Conservation (phyloP, 2,888 invertebrate genomes). For the Steinernema carpocapsae region DNA sequence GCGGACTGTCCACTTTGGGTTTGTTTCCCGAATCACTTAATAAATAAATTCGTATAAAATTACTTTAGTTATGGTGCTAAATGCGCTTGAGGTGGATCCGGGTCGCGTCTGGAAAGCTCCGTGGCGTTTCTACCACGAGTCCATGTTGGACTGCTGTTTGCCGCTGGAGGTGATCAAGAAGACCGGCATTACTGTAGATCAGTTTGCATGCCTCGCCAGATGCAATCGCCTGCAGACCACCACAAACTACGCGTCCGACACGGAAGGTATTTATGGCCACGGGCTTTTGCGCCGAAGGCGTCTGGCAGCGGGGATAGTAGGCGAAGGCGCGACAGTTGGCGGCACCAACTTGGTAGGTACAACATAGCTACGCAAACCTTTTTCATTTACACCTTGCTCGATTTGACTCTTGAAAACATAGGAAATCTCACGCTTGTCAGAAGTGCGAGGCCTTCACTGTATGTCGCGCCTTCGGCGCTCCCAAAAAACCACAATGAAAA, state of each 20-base stretch:
- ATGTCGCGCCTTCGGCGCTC: no score
- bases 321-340: no score
- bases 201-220: constrained; percentile 69
- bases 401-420: no score
- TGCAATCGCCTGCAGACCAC: constrained; percentile 69
- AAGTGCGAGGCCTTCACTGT: no score
- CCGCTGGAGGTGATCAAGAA: constrained; percentile 64
- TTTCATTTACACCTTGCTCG: no score
- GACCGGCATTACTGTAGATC: constrained; percentile 69
- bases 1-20: constrained; percentile 70
- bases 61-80: constrained; percentile 66
- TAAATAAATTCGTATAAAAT: background rate
- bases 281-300: no score
- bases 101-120: constrained; percentile 69
- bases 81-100: constrained; percentile 70
- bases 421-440: no score
- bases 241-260: constrained; percentile 45
- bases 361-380: no score
- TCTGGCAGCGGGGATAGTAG: no score
- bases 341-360: no score
- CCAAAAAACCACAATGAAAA: no score
- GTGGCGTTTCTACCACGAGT: constrained; percentile 71
- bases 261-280: constrained; percentile 23
- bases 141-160: constrained; percentile 71
- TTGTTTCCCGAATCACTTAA: background rate